Evolutionary conservation across 1,140 invertebrate genomes (phyloP), one percentile per base, ranked within the genome.

Genomic region (Drosophila lini): DNA sequence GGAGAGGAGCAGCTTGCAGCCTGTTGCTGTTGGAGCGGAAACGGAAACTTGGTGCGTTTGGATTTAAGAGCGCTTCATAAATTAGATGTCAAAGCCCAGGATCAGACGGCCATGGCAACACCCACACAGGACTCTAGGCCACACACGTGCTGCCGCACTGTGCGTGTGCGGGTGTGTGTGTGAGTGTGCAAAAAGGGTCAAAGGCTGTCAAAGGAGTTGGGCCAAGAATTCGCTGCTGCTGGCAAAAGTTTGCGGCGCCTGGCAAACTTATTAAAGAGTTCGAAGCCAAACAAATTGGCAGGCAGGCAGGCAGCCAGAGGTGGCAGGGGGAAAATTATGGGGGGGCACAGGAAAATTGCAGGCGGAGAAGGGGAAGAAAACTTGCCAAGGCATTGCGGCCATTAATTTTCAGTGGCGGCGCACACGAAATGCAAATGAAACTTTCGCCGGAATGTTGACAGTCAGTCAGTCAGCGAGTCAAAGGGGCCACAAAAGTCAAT

Each of bases 51-150:
- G 16, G 38, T 34, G 34, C 36, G 50, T 69, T 28, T 34, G 63
- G 68, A 69, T 42, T 88, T 62, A 58, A 63, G 75, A 67, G 71
- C 56, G 80, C 81, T 88, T 88, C 83, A 83, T 86, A 86, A 86
- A 86, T 86, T 88, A 86, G 83, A 88, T 62, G 83, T 80, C 83
- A 88, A 86, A 86, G 73, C 83, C 57, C 40, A 41, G 67, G 76
- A 77, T 82, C 64, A 80, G 63, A 65, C 83, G 81, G 53, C 59
- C 69, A 59, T 69, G 62, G 62, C 40, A 61, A 70, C 57, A 57
- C 53, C 55, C 28, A 57, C 58, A 58, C 28, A 40, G 47, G 41
- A 44, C 38, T 55, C 31, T 38, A 31, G n/a, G 45, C 48, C 47
- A 50, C 65, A 62, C 47, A 69, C 65, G 40, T 50, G 32, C 50